Conservation (phyloP, 1,140 invertebrate species). For the Polypedilum vanderplanki region DNA sequence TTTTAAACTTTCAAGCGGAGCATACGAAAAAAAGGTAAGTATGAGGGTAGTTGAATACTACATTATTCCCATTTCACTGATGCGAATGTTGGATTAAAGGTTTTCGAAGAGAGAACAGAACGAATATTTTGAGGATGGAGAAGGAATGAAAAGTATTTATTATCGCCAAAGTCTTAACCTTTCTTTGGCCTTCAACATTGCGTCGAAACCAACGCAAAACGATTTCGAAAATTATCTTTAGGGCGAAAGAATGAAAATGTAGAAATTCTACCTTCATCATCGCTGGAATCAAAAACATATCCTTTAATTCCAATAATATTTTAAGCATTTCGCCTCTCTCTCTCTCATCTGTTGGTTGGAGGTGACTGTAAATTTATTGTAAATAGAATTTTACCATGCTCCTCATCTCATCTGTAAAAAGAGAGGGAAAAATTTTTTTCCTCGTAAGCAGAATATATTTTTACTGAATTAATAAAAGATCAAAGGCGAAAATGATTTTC, state of each 20-base stretch:
- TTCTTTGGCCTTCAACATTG: conserved; percentile 10
- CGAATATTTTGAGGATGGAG: too few relatives aligned
- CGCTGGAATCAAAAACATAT: conserved; percentile 25
- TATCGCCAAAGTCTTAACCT: conserved; percentile 16
- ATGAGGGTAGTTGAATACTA: not conserved
- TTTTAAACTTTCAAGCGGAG: not conserved
- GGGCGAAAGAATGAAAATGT: not conserved
- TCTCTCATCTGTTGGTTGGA: not conserved
- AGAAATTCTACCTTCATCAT: conserved; percentile 8
- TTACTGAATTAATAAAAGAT: conserved; percentile 27
- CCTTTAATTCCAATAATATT: conserved; percentile 28
- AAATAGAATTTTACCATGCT: conserved; percentile 16
- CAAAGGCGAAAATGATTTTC: conserved; percentile 25
- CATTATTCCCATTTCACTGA: not conserved
- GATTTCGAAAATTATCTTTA: not conserved
- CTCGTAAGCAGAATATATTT: not conserved
- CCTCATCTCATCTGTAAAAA: not conserved
- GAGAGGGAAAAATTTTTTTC: too few relatives aligned
- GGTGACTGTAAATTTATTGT: conserved; percentile 24
- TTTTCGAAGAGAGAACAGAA: not conserved
- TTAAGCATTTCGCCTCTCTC: not conserved
- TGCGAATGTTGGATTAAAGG: conserved; percentile 17
- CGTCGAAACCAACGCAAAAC: not conserved
- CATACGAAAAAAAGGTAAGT: not conserved
- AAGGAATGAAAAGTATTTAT: conserved; percentile 14